phyloP scores from a whole-genome alignment of 2,888 invertebrate genomes.

The Scaptomyza polygonia region DNA sequence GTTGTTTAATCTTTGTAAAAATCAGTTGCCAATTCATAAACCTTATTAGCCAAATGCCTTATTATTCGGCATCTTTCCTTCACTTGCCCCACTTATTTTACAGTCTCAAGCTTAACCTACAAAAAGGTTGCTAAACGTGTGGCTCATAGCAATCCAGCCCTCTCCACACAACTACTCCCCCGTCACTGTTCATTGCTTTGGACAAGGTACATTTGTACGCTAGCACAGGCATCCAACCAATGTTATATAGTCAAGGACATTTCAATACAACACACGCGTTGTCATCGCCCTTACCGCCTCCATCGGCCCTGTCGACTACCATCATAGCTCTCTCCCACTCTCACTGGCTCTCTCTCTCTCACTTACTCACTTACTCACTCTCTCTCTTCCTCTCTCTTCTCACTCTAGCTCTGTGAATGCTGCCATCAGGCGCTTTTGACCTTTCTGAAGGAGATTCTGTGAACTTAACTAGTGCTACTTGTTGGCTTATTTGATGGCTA shows the following conservation, averaged over 20 bases:
- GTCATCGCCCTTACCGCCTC: constrained; percentile 8
- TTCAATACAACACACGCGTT: constrained; percentile 65
- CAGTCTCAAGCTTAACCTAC: not conserved
- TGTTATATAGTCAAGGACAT: constrained; percentile 80
- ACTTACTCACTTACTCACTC: not conserved
- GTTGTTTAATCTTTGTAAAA: constrained; percentile 49
- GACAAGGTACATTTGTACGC: not conserved
- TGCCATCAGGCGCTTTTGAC: constrained; percentile 63
- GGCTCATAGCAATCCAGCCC: constrained; percentile 58
- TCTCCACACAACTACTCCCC: constrained; percentile 22
- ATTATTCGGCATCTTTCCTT: not conserved
- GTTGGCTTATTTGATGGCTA: constrained; percentile 22
- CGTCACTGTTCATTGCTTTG: not conserved
- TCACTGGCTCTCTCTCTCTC: not conserved
- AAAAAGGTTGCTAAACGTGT: constrained; percentile 50
- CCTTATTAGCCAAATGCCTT: constrained; percentile 37
- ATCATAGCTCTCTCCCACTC: not conserved
- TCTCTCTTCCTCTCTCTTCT: not conserved
- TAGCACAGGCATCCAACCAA: constrained; percentile 39
- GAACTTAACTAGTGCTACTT: constrained; percentile 37
- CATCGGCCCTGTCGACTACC: not conserved
- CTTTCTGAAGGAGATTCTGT: constrained; percentile 75
- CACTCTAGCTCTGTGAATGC: constrained; percentile 44
- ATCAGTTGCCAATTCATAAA: constrained; percentile 20
- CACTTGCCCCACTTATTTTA: not conserved